phyloP scores from a whole-genome alignment of 2,888 invertebrate species.

The Eutolmus rufibarbis region DNA sequence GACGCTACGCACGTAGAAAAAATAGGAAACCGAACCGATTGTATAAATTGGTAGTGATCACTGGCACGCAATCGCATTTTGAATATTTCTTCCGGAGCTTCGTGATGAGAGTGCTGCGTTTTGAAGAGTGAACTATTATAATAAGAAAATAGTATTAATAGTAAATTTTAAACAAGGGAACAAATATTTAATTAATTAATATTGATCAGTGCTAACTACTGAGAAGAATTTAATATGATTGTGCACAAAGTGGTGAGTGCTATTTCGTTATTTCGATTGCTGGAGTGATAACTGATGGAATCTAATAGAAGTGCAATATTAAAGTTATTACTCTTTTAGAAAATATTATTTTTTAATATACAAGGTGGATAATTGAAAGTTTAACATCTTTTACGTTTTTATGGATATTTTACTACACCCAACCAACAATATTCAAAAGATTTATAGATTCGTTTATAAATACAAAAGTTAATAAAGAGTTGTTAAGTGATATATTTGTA shows the following conservation, averaged over 20 bases:
- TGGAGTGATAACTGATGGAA: background rate
- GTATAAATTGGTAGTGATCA: background rate
- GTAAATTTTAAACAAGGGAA: background rate
- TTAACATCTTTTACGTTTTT: background rate
- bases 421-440: background rate
- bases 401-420: background rate
- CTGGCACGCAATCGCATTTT: background rate
- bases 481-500: background rate
- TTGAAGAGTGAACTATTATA: background rate
- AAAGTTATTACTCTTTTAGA: background rate
- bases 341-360: background rate
- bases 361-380: background rate
- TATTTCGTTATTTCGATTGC: background rate
- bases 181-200: background rate
- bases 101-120: background rate
- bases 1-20: background rate
- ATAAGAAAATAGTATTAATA: background rate
- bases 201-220: background rate
- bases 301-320: background rate
- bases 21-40: background rate
- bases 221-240: background rate
- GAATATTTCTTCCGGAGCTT: background rate
- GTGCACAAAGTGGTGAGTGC: slow-evolving; percentile 26
- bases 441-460: too few relatives aligned
- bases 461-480: background rate